phyloP scores from a whole-genome alignment of 2,888 invertebrate species.

The Bunonema sp. region DNA sequence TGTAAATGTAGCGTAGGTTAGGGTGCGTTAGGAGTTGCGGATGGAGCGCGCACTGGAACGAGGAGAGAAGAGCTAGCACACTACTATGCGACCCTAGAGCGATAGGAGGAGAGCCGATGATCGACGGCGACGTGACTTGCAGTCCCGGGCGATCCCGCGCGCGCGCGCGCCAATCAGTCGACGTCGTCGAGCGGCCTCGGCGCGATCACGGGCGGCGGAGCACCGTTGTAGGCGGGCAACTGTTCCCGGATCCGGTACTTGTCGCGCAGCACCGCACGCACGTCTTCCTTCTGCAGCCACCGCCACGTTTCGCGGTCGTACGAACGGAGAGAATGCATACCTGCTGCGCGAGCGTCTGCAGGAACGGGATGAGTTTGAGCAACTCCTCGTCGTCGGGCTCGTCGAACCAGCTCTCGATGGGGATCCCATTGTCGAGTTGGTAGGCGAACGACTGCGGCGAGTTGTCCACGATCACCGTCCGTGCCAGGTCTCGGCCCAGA shows the following conservation, averaged over 20 bases:
- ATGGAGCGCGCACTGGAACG: too few relatives aligned
- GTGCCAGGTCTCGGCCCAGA: constrained; percentile 73
- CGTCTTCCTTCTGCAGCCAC: constrained; percentile 61
- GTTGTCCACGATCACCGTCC: constrained; percentile 72
- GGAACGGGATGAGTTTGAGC: constrained; percentile 74
- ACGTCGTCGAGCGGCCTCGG: too few relatives aligned
- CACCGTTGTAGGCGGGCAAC: constrained; percentile 64
- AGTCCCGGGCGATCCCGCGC: too few relatives aligned
- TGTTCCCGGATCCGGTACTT: constrained; percentile 76
- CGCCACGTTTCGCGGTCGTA: neutral
- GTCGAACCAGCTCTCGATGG: constrained; percentile 90
- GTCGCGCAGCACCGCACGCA: constrained; percentile 74
- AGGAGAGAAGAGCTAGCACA: too few relatives aligned
- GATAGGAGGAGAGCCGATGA: too few relatives aligned
- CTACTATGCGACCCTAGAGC: too few relatives aligned
- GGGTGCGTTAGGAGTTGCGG: too few relatives aligned
- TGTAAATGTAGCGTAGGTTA: too few relatives aligned
- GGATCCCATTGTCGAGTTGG: constrained; percentile 82
- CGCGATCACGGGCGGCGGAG: neutral
- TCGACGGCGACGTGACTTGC: too few relatives aligned
- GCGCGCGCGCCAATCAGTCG: too few relatives aligned
- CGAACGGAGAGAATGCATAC: neutral
- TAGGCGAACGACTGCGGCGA: constrained; percentile 78
- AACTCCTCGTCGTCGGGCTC: constrained; percentile 75
- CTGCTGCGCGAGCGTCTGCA: constrained; percentile 52